phyloP scores from a whole-genome alignment of 2,797 vertebrate genomes.

The Parauchenoglanis punctatus region DNA sequence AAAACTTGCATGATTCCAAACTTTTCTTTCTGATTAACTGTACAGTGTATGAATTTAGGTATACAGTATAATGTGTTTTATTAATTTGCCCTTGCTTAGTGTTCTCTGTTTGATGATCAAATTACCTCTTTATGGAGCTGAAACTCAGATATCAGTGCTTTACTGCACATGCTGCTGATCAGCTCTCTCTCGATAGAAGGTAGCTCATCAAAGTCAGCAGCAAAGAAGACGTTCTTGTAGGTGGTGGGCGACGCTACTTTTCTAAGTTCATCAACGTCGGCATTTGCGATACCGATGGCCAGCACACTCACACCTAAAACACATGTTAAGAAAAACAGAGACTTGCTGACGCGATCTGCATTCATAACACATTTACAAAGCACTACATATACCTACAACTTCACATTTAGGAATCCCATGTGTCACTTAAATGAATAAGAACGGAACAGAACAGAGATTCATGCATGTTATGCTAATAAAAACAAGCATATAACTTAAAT shows the following conservation, averaged over 20 bases:
- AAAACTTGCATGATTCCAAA: not conserved
- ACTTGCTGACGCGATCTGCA: not conserved
- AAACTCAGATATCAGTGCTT: constrained; percentile 68
- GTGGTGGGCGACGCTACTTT: constrained; percentile 77
- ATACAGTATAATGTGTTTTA: not conserved
- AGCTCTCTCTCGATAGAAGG: constrained; percentile 82
- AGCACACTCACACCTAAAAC: constrained; percentile 81
- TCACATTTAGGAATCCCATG: not conserved
- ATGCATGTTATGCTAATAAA: too few relatives aligned
- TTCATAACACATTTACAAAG: not conserved
- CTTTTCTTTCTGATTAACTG: not conserved
- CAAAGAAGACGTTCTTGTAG: constrained; percentile 82
- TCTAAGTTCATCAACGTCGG: constrained; percentile 79
- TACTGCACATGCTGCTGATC: constrained; percentile 79
- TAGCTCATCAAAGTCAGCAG: constrained; percentile 83
- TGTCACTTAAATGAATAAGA: not conserved
- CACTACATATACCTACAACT: not conserved
- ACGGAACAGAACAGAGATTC: not conserved
- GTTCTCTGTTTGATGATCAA: not conserved
- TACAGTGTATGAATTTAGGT: not conserved
- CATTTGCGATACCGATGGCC: constrained; percentile 81
- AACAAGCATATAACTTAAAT: too few relatives aligned
- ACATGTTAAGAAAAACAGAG: not conserved
- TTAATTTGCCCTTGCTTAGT: not conserved
- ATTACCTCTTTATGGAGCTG: constrained; percentile 69